These are phyloP conservation scores for Drosophila conformis DNA, from an alignment of 2,888 invertebrate species.

Conservation along the genomic window DNA sequence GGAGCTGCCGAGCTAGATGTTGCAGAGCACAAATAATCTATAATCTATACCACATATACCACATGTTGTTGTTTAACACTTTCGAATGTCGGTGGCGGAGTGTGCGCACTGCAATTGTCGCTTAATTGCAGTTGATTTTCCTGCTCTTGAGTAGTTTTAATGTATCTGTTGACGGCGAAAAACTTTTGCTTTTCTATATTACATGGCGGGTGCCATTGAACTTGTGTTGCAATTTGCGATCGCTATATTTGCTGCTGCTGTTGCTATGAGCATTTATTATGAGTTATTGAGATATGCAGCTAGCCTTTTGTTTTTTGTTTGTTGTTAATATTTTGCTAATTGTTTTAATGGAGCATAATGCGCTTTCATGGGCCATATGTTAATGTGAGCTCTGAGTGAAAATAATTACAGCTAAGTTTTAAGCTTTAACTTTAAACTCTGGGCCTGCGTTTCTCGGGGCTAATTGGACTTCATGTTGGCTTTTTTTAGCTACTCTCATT, in stretches of 20 bases:
- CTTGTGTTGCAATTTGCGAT: conserved; percentile 72
- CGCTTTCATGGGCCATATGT: conserved; percentile 56
- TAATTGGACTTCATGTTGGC: conserved; percentile 59
- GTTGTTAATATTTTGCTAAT: conserved; percentile 29
- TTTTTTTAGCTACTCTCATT: not conserved
- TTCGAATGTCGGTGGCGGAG: conserved; percentile 61
- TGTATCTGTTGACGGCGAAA: conserved; percentile 46
- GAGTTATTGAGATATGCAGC: conserved; percentile 28
- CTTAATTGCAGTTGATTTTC: conserved; percentile 79
- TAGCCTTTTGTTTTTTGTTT: not conserved
- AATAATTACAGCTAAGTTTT: conserved; percentile 49
- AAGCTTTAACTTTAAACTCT: conserved; percentile 34
- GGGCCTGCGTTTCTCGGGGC: conserved; percentile 41
- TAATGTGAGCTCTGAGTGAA: conserved; percentile 43
- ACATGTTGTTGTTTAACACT: conserved; percentile 68
- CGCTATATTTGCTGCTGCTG: conserved; percentile 23
- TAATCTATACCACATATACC: conserved; percentile 67
- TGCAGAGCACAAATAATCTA: conserved; percentile 69
- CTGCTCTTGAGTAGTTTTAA: conserved; percentile 61
- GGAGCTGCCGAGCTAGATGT: conserved; percentile 27
- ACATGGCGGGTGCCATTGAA: conserved; percentile 81
- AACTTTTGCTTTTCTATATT: conserved; percentile 74
- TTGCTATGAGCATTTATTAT: conserved; percentile 10
- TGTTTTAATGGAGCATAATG: conserved; percentile 53
- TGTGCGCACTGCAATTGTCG: conserved; percentile 60